A percentile compares a stretch with the other conserved stretches of the same genome.
phyloP scores from a whole-genome alignment of 1,140 invertebrate genomes.

The Brachionus asplanchnoidis region DNA sequence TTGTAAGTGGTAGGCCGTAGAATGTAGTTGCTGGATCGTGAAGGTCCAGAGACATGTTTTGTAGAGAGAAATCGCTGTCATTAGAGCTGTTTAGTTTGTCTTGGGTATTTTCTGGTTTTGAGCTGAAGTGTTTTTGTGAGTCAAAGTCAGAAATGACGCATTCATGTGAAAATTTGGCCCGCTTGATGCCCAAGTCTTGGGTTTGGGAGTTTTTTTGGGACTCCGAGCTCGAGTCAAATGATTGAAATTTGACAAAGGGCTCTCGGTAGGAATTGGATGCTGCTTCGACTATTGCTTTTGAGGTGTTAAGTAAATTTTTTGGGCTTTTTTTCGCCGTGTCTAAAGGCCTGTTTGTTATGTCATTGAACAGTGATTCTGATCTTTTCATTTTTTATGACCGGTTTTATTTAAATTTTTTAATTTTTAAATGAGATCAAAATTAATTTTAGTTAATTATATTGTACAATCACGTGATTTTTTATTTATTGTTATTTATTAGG shows the following conservation, averaged over 20 bases:
- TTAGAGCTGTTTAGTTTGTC: not conserved
- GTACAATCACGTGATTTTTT: not conserved
- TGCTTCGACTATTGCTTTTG: not conserved
- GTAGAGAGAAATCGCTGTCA: conserved; percentile 4
- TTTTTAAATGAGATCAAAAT: not conserved
- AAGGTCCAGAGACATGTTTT: not conserved
- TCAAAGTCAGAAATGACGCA: not conserved
- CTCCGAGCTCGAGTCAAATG: not conserved
- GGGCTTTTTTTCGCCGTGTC: not conserved
- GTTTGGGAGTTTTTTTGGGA: not conserved
- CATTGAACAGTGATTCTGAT: not conserved
- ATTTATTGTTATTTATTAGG: too few species aligned
- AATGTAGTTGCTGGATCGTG: conserved; percentile 54
- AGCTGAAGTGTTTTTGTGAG: not conserved
- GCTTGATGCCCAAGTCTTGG: not conserved
- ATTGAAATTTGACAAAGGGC: not conserved
- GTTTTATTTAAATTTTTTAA: not conserved
- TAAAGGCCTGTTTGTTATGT: not conserved
- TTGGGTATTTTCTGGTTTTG: not conserved
- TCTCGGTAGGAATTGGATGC: not conserved
- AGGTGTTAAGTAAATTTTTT: not conserved
- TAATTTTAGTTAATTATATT: not conserved
- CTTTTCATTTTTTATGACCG: not conserved
- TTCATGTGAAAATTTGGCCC: not conserved
- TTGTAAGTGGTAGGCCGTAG: conserved; percentile 67